Base-by-base conservation (phyloP, 2,888 invertebrate species). In the Leptopilina drosophilae region DNA sequence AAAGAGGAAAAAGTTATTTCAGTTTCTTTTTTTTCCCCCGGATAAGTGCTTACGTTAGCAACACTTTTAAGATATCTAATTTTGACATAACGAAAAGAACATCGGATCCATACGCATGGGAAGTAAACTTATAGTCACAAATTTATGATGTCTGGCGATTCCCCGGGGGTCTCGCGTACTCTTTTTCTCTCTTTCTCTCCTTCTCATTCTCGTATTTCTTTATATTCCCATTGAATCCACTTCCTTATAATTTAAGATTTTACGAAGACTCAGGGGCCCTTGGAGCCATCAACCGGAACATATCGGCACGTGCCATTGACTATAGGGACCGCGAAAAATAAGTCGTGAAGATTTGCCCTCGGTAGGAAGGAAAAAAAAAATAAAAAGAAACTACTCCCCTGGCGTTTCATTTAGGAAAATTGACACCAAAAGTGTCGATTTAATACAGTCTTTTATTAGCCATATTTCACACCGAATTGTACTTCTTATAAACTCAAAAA, bases 191-290 rank as follows among this genome's bases (percentile, higher is more conserved):
- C 1, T 46, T 5, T 46, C 7, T 69, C 20, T 20, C 14, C 26
- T 14, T 69, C 33, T 33, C 33, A 33, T 33, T 33, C 15, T 69
- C 69, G 20, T 69, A 53, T 53, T 69, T 26, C 53, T n/a, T 7
- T 49, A 73, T 56, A 56, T 53, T 14, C 14, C 56, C 69, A 33
- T 73, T 53, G 33, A 73, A 56, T 53, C 33, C 0, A 26, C 56
- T 73, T 69, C 69, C 56, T 73, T 73, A 33, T 33, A 73, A 73
- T 73, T 73, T 73, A 73, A 33, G 56, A 73, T 73, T 73, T 56
- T 56, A 49, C 53, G 56, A 33, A 73, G 26, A 56, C 53, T 69
- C 49, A 26, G 46, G 12, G 67, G 46, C 15, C 9, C 12, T 69
- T 5, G 14, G 56, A 56, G 14, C 42, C 56, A 73, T 53, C 56